Evolutionary conservation across 2,797 vertebrate genomes (phyloP).

Genomic region (Oreochromis grahami): DNA sequence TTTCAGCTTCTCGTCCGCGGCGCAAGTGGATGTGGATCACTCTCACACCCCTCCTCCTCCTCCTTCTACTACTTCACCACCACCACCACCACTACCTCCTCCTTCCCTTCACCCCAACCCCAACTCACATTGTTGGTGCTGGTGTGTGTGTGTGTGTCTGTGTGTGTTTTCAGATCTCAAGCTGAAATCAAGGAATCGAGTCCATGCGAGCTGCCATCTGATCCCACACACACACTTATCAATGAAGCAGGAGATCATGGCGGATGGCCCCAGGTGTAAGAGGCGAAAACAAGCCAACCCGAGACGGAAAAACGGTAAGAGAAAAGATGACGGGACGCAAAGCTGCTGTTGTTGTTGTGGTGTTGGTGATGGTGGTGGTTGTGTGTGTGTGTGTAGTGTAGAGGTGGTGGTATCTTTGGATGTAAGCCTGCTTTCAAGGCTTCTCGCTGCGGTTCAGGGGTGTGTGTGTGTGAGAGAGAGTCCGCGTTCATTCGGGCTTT

Average conservation of each 20-base stretch:
- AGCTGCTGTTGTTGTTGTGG: not conserved
- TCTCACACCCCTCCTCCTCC: conserved; percentile 23
- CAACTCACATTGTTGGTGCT: conserved; percentile 63
- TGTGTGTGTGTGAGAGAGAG: conserved; percentile 7
- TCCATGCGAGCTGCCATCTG: conserved; percentile 97
- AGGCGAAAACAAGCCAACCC: conserved; percentile 99
- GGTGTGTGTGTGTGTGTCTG: not conserved
- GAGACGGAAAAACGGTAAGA: conserved; percentile 98
- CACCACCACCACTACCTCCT: not conserved
- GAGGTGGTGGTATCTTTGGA: conserved; percentile 8
- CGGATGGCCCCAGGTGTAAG: conserved; percentile 99
- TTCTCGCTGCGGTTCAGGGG: conserved; percentile 41
- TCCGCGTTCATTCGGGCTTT: not conserved
- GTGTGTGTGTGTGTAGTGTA: not conserved
- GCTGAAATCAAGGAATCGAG: conserved; percentile 88
- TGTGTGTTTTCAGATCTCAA: conserved; percentile 84
- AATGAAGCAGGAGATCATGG: conserved; percentile 99
- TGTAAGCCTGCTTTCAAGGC: conserved; percentile 27
- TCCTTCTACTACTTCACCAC: not conserved
- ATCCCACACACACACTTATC: conserved; percentile 87
- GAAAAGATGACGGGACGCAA: conserved; percentile 15
- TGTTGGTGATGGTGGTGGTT: not conserved
- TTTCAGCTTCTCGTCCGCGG: conserved; percentile 24
- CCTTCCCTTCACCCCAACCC: conserved; percentile 20
- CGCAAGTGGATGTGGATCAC: conserved; percentile 27